Base-by-base conservation (phyloP, 1,140 invertebrate genomes). In the Daktulosphaira vitifoliae region DNA sequence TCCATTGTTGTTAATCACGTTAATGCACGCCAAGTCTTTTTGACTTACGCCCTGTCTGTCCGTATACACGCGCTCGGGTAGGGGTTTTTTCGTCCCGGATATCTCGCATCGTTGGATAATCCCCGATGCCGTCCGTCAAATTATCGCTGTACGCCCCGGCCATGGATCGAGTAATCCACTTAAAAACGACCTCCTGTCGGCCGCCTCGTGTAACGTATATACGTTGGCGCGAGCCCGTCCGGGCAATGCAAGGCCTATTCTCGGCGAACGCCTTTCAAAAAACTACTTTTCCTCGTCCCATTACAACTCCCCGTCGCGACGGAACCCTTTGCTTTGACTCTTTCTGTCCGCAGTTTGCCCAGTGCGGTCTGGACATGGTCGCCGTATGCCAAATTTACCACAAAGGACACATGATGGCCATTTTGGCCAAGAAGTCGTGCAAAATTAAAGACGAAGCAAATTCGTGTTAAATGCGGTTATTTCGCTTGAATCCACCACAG, bases 61-160 rank as follows among this genome's bases (percentile, higher is more conserved):
- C 29, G 29, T 33, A 33, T 33, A 33, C 11, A 11, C 29, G 29
- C 29, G 29, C 11, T 33, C 29, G 29, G 29, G 29, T 5, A 33
- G 29, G 29, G 29, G n/a, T 42, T 59, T 59, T 59, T 59, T 44
- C 16, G n/a, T 18, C 23, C 54, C 54, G 54, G 54, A 59, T 59
- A 59, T 59, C 16, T 59, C 54, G 54, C 54, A 59, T 59, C 54
- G 39, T 9, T 44, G 54, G 54, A 59, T 59, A 59, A 59, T 59
- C 54, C 54, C 39, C 54, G 54, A 59, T 38, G 54, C 54, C 54
- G 54, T 59, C 54, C 54, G 54, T 59, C 54, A 59, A 59, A 59
- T 59, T 59, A 59, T 59, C 39, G 39, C 29, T 33, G 29, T 37
- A 44, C 53, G 53, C 53, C 18, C 54, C 37, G 51, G 52, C 29